Base-by-base conservation (phyloP, 1,140 invertebrate species). In the Tenebrio molitor region DNA sequence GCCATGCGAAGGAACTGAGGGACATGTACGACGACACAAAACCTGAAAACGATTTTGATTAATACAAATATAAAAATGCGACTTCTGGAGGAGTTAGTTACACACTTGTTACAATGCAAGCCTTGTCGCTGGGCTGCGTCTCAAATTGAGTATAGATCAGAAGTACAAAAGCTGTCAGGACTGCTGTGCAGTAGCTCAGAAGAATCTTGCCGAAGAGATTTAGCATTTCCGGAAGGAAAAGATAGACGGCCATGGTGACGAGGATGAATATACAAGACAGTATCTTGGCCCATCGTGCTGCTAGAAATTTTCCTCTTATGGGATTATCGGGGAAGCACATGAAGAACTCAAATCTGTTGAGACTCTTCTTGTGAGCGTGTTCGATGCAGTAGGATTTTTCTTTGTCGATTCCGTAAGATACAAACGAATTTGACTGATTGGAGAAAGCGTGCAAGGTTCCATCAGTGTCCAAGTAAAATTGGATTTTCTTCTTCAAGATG, bases 1-100 rank as follows among this genome's bases (percentile, higher is more conserved):
- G 89, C 96, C 96, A 97, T 72, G 92, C 92, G 84, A 97, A 97
- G 64, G 92, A 33, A 10, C 58, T 34, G 2, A 69, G 58, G 7
- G 33, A 68, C 8, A 70, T 70, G 15, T 74, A 76, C 34, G 76
- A 53, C 10, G 73, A 25, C 7, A 71, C 16, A 74, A 70, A 78
- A 15, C 67, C 77, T 77, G 65, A 68, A 76, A 67, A 19, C 39
- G 42, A 67, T n/a, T n/a, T n/a, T n/a, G n/a, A n/a, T n/a, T n/a
- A n/a, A n/a, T n/a, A 17, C 41, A 46, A 8, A 64, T 17, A 12
- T n/a, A 64, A 36, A 8, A 29, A 10, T 25, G 15, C 2, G 14
- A 64, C 14, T 1, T 15, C n/a, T 44, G 5, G 17, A 15, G 5
- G n/a, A 15, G 5, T 14, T 44, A 5, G 5, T 5, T 6, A 16